Percentiles rank a stretch among this genome's conserved stretches.
These are phyloP conservation scores for Hippoglossus hippoglossus DNA, from an alignment of 2,797 vertebrate genomes.

Conservation along the genomic window DNA sequence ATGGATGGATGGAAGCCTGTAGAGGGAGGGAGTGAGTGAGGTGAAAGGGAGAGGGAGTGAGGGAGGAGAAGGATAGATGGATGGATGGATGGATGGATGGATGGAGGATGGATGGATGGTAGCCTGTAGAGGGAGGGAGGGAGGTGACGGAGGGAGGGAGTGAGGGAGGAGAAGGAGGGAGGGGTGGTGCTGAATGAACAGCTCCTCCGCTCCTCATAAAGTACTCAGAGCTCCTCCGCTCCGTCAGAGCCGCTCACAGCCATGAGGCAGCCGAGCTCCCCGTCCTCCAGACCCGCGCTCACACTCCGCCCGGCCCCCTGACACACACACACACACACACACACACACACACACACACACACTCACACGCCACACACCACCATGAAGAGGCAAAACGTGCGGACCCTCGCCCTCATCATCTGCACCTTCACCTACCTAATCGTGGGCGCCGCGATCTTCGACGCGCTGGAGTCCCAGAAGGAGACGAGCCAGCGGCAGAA, in stretches of 20 bases:
- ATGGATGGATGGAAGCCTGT: too few species aligned
- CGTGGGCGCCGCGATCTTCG: conserved; percentile 94
- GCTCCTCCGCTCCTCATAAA: conserved; percentile 85
- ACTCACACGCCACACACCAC: conserved; percentile 43
- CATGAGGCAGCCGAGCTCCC: conserved; percentile 87
- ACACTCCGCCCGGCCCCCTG: conserved; percentile 59
- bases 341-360: too few species aligned
- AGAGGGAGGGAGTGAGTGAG: neutral
- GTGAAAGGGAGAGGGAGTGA: too few species aligned
- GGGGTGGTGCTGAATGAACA: conserved; percentile 95
- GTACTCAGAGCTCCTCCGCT: conserved; percentile 67
- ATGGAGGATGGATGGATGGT: conserved; percentile 1
- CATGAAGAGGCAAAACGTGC: conserved; percentile 96
- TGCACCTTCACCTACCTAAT: conserved; percentile 95
- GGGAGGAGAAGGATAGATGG: too few species aligned
- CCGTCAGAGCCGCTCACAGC: conserved; percentile 78
- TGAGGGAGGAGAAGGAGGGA: conserved; percentile 38
- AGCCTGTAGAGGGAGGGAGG: too few species aligned
- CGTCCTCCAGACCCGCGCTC: conserved; percentile 82
- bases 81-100: neutral
- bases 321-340: conserved; percentile 21
- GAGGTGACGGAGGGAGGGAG: neutral
- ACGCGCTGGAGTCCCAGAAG: conserved; percentile 89
- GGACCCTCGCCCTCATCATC: conserved; percentile 92
- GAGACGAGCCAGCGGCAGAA: conserved; percentile 84